A percentile compares a stretch with the other conserved stretches of the same genome.
These are phyloP conservation scores for Nesoenas mayeri DNA, from an alignment of 2,113 vertebrate species.

Conservation along the genomic window DNA sequence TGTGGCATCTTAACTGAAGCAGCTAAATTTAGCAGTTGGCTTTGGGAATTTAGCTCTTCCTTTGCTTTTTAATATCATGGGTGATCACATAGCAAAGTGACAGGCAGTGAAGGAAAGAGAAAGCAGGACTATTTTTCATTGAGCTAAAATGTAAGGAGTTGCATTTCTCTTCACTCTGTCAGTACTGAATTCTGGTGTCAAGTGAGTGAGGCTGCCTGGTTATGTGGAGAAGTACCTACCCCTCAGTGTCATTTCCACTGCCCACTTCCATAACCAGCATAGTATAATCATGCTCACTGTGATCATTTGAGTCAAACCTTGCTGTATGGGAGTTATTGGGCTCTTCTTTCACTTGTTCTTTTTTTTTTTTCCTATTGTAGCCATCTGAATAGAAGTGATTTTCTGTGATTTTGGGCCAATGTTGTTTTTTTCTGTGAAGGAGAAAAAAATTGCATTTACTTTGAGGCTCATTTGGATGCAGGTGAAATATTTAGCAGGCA, in stretches of 20 bases:
- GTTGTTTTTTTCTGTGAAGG: background rate
- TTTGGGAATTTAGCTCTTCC: conserved; percentile 1
- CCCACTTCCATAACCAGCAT: fast-evolving
- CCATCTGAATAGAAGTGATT: background rate
- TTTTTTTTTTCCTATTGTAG: background rate
- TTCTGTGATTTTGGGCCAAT: background rate
- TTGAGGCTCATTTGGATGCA: background rate
- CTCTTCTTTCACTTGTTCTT: background rate
- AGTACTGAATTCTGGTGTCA: background rate
- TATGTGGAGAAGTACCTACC: background rate
- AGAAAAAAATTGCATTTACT: background rate
- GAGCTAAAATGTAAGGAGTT: background rate
- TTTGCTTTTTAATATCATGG: background rate
- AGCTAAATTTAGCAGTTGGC: background rate
- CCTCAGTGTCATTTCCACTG: background rate
- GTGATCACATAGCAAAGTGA: background rate
- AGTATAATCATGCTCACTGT: background rate
- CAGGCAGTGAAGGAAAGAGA: background rate
- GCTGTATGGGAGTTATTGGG: background rate
- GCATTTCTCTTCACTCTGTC: background rate
- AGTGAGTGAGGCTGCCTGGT: background rate
- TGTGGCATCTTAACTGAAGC: background rate
- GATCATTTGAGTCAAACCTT: background rate
- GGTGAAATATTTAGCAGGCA: background rate
- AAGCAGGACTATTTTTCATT: background rate